A percentile compares a stretch with the other conserved stretches of the same genome.
Evolutionary conservation across 2,797 vertebrate genomes (phyloP).

Genomic region (Choloepus didactylus): DNA sequence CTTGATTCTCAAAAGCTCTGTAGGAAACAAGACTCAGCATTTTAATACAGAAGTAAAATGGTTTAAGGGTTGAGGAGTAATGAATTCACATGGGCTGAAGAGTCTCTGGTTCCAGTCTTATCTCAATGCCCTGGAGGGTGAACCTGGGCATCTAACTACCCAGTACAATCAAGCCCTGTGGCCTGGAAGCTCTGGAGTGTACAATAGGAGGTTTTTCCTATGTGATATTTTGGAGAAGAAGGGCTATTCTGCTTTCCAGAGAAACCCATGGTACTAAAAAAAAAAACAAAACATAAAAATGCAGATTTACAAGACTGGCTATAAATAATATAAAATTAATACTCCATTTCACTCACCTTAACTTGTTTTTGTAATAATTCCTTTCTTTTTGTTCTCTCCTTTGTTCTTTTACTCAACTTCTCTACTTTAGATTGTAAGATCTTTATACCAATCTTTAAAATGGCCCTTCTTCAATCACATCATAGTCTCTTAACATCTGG

Average conservation of each 20-base stretch:
- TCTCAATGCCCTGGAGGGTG: neutral
- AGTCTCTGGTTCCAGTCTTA: neutral
- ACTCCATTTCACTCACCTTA: neutral
- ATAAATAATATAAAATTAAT: neutral
- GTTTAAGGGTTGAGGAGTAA: neutral
- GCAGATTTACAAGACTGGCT: neutral
- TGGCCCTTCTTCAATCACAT: neutral
- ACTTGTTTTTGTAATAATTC: neutral
- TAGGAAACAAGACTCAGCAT: neutral
- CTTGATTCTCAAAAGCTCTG: slow-evolving; percentile 31
- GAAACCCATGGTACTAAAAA: neutral
- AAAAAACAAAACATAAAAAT: neutral
- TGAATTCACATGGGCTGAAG: neutral
- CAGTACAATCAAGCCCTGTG: neutral
- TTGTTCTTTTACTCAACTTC: neutral
- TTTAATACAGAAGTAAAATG: neutral
- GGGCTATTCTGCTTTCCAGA: neutral
- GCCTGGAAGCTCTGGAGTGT: neutral
- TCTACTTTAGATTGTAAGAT: neutral
- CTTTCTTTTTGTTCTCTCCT: neutral
- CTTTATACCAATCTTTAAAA: neutral
- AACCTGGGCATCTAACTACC: neutral
- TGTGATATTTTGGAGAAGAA: neutral
- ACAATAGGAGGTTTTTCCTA: neutral
- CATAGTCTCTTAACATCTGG: no score